A percentile compares a stretch with the other conserved stretches of the same genome.
These are phyloP conservation scores for Hestina assimilis DNA, from an alignment of 1,140 invertebrate genomes.

Conservation along the genomic window DNA sequence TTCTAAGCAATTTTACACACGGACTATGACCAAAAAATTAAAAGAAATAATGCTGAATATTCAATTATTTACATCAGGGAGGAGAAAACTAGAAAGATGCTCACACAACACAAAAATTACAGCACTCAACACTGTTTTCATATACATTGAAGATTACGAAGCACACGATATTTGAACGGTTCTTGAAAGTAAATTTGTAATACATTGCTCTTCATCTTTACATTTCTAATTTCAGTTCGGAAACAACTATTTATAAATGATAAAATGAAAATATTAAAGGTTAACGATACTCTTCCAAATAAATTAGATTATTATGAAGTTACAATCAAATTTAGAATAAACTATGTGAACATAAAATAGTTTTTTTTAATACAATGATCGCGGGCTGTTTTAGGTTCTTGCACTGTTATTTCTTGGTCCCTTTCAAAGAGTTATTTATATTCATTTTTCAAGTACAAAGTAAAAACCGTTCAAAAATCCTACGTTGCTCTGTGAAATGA, in stretches of 20 bases:
- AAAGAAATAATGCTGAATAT: constrained; percentile 7
- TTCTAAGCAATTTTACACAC: neutral
- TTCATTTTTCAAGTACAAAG: too few relatives aligned
- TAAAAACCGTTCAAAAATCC: too few relatives aligned
- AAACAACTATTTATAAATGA: neutral
- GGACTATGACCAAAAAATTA: neutral
- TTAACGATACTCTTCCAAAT: too few relatives aligned
- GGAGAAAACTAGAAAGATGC: constrained; percentile 18
- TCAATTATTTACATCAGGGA: constrained; percentile 16
- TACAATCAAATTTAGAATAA: too few relatives aligned
- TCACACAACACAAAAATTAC: constrained; percentile 35
- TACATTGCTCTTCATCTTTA: constrained; percentile 19
- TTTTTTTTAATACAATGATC: too few relatives aligned
- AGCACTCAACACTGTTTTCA: constrained; percentile 22
- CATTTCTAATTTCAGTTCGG: constrained; percentile 2
- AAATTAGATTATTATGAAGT: too few relatives aligned
- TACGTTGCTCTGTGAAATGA: too few relatives aligned
- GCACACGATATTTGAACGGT: constrained; percentile 3
- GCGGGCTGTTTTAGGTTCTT: too few relatives aligned
- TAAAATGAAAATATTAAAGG: neutral
- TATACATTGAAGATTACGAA: constrained; percentile 36
- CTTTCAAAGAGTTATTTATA: too few relatives aligned
- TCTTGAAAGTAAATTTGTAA: constrained; percentile 17
- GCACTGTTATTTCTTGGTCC: too few relatives aligned
- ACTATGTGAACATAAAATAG: too few relatives aligned